Percentiles rank a stretch among this genome's conserved stretches.
Evolutionary conservation across 1,140 invertebrate species (phyloP).

Genomic region (Drosophila trapezifrons): DNA sequence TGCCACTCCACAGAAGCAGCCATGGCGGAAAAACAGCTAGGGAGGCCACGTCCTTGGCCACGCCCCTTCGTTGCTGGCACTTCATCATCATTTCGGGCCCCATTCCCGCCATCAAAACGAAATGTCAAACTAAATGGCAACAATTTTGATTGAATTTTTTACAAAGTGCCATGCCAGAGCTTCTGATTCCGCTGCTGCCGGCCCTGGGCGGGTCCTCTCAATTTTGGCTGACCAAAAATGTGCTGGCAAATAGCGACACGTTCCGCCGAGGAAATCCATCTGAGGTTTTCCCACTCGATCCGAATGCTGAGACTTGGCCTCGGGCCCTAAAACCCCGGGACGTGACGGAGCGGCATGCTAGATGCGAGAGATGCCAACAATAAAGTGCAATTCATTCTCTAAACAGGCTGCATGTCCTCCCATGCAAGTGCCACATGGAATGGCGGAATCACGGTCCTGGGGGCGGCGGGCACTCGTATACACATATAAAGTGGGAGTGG

Average conservation of each 20-base stretch:
- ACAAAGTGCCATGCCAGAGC: constrained; percentile 27
- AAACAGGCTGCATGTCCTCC: constrained; percentile 61
- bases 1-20: constrained; percentile 69
- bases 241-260: constrained; percentile 64
- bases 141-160: constrained; percentile 82
- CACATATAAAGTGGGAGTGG: constrained; percentile 4
- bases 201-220: constrained; percentile 13
- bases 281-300: constrained; percentile 58
- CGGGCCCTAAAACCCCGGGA: constrained; percentile 52
- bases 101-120: constrained; percentile 69
- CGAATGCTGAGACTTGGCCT: constrained; percentile 16
- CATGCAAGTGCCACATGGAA: constrained; percentile 34
- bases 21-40: constrained; percentile 25
- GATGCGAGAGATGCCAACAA: constrained; percentile 76
- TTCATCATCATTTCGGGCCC: constrained; percentile 73
- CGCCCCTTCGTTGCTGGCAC: constrained; percentile 58
- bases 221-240: constrained; percentile 38
- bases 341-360: constrained; percentile 61
- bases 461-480: constrained; percentile 5
- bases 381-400: constrained; percentile 79
- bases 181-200: constrained; percentile 10
- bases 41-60: constrained; percentile 28
- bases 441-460: constrained; percentile 59
- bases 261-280: constrained; percentile 60
- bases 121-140: constrained; percentile 83